These are phyloP conservation scores for Bombyx mori DNA, from an alignment of 1,140 invertebrate species.

Conservation along the genomic window DNA sequence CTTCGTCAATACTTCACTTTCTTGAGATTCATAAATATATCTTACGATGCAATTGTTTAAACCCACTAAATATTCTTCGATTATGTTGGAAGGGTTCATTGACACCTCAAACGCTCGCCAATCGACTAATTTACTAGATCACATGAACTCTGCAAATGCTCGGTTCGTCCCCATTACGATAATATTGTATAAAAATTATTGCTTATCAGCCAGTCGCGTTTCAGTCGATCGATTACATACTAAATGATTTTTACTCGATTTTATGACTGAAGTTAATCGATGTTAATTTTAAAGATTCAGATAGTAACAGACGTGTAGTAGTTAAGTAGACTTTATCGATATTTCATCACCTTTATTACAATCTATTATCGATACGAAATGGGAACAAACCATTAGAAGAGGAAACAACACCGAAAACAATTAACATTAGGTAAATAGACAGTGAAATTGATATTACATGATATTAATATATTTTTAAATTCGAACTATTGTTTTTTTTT, in stretches of 20 bases:
- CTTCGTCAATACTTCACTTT: constrained; percentile 59
- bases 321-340: too few relatives aligned
- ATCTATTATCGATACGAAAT: constrained; percentile 24
- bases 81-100: constrained; percentile 42
- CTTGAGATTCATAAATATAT: constrained; percentile 61
- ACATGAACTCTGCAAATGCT: constrained; percentile 34
- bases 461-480: constrained; percentile 58
- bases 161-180: constrained; percentile 46
- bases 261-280: too few relatives aligned
- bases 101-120: constrained; percentile 1
- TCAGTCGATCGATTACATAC: not conserved
- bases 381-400: constrained; percentile 51
- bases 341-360: too few relatives aligned
- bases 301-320: too few relatives aligned
- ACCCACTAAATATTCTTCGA: constrained; percentile 40
- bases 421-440: constrained; percentile 59
- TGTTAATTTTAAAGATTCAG: too few relatives aligned
- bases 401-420: constrained; percentile 68
- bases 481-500: constrained; percentile 53
- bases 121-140: constrained; percentile 1
- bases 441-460: constrained; percentile 68
- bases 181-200: constrained; percentile 11
- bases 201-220: constrained; percentile 3
- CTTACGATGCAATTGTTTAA: constrained; percentile 62
- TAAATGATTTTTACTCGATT: too few relatives aligned